Base-by-base conservation (phyloP, 2,888 invertebrate genomes). In the Rambutsinella grinnellia region DNA sequence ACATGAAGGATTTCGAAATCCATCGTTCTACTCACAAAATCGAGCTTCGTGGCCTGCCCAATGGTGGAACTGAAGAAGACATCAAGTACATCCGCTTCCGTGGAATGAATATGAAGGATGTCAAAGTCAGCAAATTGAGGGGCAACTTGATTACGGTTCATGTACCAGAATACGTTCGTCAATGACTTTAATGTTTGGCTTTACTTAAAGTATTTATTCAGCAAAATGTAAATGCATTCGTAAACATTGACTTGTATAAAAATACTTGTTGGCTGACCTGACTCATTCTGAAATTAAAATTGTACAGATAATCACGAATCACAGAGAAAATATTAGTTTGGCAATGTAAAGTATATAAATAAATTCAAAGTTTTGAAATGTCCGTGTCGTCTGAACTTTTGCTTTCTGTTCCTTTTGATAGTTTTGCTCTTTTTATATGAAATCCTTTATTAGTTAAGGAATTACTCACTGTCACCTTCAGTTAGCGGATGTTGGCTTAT, bases 71-170 rank as follows among this genome's bases (percentile, higher is more conserved):
- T 0, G 49, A 36, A 0, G 53, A 51, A 1, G 51, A 53, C 3
- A 2, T 44, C 10, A 65, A 54, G 27, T 26, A 27, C n/a, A 28
- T 72, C 24, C 65, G 61, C 3, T 53, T 60, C 47, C 58, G 56
- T 5, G 74, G 74, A 46, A 36, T 23, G 1, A 19, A 19, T 15
- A 26, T 24, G 0, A 66, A 47, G 54, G 47, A 61, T 26, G 10
- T 74, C 1, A 54, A 56, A 27, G 67, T 74, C 6, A 67, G 28
- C 17, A 60, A 74, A 19, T 36, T 67, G 2, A 46, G 66, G 44
- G 53, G 60, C 10, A 53, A 58, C 19, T 24, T 66, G 61, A 36
- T 74, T 13, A 74, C 66, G 21, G 61, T 67, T 21, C 74, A 74
- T 47, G 19, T 67, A 13, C 74, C 74, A 3, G 56, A 27, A 21